Evolutionary conservation across 2,888 invertebrate genomes (phyloP), one percentile per base, ranked within the genome.

Genomic region (Himalopsyche tibetana): DNA sequence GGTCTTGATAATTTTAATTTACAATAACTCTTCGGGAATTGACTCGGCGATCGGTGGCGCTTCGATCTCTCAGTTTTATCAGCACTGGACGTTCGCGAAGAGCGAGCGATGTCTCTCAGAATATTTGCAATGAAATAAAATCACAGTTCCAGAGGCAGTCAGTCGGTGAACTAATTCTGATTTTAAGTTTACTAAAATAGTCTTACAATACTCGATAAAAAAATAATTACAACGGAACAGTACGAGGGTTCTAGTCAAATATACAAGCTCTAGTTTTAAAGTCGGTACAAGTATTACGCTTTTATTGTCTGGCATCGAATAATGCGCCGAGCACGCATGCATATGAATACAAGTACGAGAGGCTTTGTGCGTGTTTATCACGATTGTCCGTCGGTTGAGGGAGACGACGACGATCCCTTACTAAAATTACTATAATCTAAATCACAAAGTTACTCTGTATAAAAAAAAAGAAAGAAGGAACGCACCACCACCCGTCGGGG

Each of bases 91-190:
- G 36, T 74, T 74, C 36, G 36, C 36, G 19, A 69, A 69, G 69
- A 69, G 69, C 69, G 28, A 69, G 36, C 69, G 69, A 74, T 38
- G 74, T 74, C 74, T 74, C 74, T 74, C 74, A 74, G 12, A 74
- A 74, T 36, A 74, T 38, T 74, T 28, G 74, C 12, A 74, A 74
- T 74, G 38, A 74, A 74, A 74, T 74, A 74, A 74, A 74, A 74
- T 74, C 74, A 74, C 74, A 74, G 74, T 74, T 74, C 74, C 74
- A 74, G 74, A 74, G 74, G 74, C 74, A 74, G 74, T 74, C 74
- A 74, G 74, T 74, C 74, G 74, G 74, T 74, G 74, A 74, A 74
- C 74, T 74, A 74, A 74, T 74, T 74, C 19, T 36, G 74, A 74
- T 74, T 74, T 74, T 74, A 74, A 74, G 9, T 74, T 28, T 74